Evolutionary conservation across 2,888 invertebrate species (phyloP), one percentile per base, ranked within the genome.

Genomic region (Orthosia incerta): DNA sequence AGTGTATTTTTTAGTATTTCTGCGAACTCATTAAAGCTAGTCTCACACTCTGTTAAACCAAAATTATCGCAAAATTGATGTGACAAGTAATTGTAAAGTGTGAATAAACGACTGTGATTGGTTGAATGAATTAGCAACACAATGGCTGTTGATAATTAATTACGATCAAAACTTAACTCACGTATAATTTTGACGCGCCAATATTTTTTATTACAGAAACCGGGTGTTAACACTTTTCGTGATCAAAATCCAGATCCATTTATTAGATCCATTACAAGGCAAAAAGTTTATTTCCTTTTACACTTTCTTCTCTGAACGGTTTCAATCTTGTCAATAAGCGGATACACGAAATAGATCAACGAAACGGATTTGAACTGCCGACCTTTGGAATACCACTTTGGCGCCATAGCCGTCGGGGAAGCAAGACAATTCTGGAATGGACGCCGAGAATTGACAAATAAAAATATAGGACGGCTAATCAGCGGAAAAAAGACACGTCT

Each of bases 371-470:
- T 66, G 26, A 80, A 80, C 75, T 18, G 3, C 13, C 73, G 20
- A 79, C 62, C 76, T 79, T 39, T 63, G 46, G 16, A 72, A 76
- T 73, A 76, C 73, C 73, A 79, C 20, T 63, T 11, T 50, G 79
- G 62, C 79, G 76, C 76, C 79, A 26, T 57, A 79, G 39, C 48
- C 62, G 31, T 20, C 61, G 51, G 48, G n/a, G 46, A 48, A 71
- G 15, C 15, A 62, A 79, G 53, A 62, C n/a, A n/a, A 72, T 53
- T 63, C 57, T 72, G 57, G 26, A 72, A 63, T 59, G n/a, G 26
- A 62, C 26, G 53, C 15, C 26, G 20, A 18, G 62, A 72, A 63
- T 53, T 59, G 39, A 18, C 62, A 79, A 79, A 79, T 48, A 63
- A 72, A 72, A 72, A 59, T 79, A 79, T 31, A 59, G 39, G 13